A percentile compares a stretch with the other conserved stretches of the same genome.
phyloP scores from a whole-genome alignment of 2,113 vertebrate species.

The Platycercus adscitus region DNA sequence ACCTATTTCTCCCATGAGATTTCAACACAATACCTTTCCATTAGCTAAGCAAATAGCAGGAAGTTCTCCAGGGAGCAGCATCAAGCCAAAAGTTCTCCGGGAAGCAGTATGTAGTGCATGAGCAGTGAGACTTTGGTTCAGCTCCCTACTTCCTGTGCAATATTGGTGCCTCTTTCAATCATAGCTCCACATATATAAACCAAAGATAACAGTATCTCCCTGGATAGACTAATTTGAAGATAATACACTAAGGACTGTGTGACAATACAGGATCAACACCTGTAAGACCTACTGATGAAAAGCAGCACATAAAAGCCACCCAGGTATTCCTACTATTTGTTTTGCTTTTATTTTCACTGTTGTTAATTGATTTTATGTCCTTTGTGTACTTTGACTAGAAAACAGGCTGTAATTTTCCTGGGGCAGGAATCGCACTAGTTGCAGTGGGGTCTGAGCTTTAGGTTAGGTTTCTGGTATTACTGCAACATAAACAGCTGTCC shows the following conservation, averaged over 20 bases:
- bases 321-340: not conserved
- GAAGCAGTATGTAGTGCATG: not conserved
- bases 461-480: constrained; percentile 22
- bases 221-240: not conserved
- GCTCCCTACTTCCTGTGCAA: not conserved
- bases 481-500: constrained; percentile 31
- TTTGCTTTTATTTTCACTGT: not conserved
- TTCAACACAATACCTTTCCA: not conserved
- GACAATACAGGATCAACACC: not conserved
- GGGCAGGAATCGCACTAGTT: constrained; percentile 8
- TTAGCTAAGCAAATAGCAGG: not conserved
- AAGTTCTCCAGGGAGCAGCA: not conserved
- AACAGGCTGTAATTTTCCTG: not conserved
- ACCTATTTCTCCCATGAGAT: not conserved
- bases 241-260: not conserved
- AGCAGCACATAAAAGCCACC: not conserved
- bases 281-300: not conserved
- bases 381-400: not conserved
- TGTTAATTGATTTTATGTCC: constrained; percentile 10
- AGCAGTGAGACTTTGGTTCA: not conserved
- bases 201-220: not conserved
- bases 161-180: not conserved
- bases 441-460: not conserved
- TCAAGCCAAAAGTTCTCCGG: not conserved
- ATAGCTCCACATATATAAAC: not conserved